Percentiles rank a stretch among this genome's conserved stretches.
Conservation (phyloP, 2,888 invertebrate species). For the Aphelenchoides bicaudatus region DNA sequence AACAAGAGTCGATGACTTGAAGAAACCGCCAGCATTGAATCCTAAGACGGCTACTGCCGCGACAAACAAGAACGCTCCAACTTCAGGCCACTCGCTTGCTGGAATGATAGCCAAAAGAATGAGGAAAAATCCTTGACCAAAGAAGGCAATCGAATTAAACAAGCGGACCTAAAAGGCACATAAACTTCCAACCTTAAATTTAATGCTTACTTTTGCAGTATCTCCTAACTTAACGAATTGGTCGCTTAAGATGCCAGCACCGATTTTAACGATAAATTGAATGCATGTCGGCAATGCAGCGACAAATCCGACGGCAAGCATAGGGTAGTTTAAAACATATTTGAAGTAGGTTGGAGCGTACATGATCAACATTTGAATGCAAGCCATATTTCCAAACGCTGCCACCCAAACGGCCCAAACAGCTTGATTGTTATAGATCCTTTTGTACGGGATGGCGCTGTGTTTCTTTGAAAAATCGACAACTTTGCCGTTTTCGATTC, state of each 20-base stretch:
- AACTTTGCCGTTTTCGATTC: constrained; percentile 37
- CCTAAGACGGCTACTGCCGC: constrained; percentile 33
- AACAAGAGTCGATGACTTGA: constrained; percentile 36
- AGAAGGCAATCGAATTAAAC: constrained; percentile 37
- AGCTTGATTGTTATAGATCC: constrained; percentile 24
- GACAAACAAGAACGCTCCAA: constrained; percentile 28
- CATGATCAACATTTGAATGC: constrained; percentile 24
- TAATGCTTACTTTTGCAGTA: constrained; percentile 31
- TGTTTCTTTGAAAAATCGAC: constrained; percentile 32
- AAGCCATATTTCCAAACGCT: constrained; percentile 33
- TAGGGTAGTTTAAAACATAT: constrained; percentile 29
- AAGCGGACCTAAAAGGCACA: too few relatives aligned
- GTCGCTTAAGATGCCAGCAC: constrained; percentile 33
- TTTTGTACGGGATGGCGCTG: constrained; percentile 26
- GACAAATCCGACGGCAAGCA: constrained; percentile 31
- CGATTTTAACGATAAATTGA: constrained; percentile 34
- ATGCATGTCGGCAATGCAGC: constrained; percentile 36
- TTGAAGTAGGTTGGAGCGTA: constrained; percentile 30
- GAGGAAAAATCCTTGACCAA: constrained; percentile 34
- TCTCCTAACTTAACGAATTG: constrained; percentile 24
- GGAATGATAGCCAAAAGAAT: constrained; percentile 18
- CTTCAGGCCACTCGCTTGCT: constrained; percentile 12
- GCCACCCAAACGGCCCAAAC: constrained; percentile 42
- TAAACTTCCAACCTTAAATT: too few relatives aligned
- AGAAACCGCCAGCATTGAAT: constrained; percentile 40